Evolutionary conservation across 2,888 invertebrate species (phyloP).

Genomic region (Dinocampus coccinellae): DNA sequence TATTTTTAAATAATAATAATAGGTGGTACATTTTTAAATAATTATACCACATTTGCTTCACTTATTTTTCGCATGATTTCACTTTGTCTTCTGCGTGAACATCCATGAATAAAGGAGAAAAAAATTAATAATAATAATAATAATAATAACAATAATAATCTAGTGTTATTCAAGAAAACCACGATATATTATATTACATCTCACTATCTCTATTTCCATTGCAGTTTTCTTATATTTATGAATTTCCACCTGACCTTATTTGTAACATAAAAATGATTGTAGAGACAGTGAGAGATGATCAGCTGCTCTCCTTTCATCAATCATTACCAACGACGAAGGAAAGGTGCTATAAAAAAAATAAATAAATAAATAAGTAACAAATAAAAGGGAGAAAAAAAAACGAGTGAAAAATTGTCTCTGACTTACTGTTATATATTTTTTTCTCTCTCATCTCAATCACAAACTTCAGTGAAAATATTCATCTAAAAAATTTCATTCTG

Average conservation of each 20-base stretch:
- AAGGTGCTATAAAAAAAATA: not conserved
- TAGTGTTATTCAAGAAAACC: not conserved
- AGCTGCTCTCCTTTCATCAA: slow-evolving; percentile 27
- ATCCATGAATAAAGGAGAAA: not conserved
- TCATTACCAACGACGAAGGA: slow-evolving; percentile 3
- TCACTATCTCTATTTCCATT: not conserved
- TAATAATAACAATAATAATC: too few relatives aligned
- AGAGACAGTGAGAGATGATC: slow-evolving; percentile 4
- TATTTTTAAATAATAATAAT: not conserved
- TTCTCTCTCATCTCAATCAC: not conserved
- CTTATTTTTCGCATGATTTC: slow-evolving; percentile 1
- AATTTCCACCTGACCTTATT: slow-evolving; percentile 10
- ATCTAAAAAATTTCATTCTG: not conserved
- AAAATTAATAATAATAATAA: too few relatives aligned
- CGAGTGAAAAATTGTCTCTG: slow-evolving; percentile 5
- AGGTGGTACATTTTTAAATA: not conserved
- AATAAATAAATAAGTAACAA: too few relatives aligned
- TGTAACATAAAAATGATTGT: slow-evolving; percentile 2
- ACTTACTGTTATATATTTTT: not conserved
- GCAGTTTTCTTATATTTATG: not conserved
- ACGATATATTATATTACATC: not conserved
- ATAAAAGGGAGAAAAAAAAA: not conserved
- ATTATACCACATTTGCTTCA: not conserved
- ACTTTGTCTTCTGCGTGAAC: not conserved
- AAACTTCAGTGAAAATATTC: not conserved